These are phyloP conservation scores for Drosophila subobscura DNA, from an alignment of 1,140 invertebrate genomes.

Conservation along the genomic window DNA sequence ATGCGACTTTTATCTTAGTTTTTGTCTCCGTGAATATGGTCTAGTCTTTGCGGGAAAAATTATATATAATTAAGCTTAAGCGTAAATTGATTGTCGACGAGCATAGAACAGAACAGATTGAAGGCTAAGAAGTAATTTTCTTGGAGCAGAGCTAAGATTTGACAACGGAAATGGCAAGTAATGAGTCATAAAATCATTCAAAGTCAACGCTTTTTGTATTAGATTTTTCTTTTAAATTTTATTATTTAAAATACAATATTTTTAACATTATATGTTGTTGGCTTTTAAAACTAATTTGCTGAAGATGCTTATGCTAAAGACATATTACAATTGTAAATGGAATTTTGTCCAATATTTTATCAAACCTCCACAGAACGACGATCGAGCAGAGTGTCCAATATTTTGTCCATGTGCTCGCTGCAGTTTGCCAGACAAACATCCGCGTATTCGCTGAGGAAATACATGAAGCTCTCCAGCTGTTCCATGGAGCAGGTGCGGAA, in stretches of 20 bases:
- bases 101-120: not conserved
- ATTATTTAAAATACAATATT: conserved; percentile 31
- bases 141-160: conserved; percentile 1
- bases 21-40: too few species aligned
- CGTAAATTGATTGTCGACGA: too few species aligned
- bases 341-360: not conserved
- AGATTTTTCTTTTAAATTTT: conserved; percentile 21
- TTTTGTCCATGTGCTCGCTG: conserved; percentile 73
- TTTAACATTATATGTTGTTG: conserved; percentile 62
- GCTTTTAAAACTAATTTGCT: conserved; percentile 14
- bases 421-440: conserved; percentile 72
- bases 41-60: too few species aligned
- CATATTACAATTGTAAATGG: not conserved
- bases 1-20: too few species aligned
- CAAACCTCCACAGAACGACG: conserved; percentile 55
- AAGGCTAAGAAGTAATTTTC: not conserved
- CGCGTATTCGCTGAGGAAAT: conserved; percentile 71
- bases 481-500: conserved; percentile 64
- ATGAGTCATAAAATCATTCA: not conserved
- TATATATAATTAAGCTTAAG: too few species aligned
- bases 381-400: conserved; percentile 66
- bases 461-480: conserved; percentile 75
- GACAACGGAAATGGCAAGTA: not conserved
- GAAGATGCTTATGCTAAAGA: conserved; percentile 1
- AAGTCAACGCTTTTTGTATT: not conserved